Conservation (phyloP, 2,113 vertebrate genomes). For the Sylvilagus bachmani region DNA sequence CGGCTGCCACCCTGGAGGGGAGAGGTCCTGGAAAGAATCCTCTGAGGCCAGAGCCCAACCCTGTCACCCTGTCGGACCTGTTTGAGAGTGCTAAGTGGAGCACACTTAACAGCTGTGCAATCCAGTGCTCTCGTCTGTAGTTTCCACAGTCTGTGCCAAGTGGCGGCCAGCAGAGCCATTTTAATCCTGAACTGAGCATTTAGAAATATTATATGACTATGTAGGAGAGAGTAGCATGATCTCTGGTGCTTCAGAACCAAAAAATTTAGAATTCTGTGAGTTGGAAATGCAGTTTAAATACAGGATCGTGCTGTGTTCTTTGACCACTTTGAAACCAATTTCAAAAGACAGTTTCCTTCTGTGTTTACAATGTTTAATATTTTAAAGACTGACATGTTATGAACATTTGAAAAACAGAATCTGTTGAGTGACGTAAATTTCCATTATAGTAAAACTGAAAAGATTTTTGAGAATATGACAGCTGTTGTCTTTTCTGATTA, state of each 20-base stretch:
- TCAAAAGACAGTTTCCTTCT: constrained; percentile 52
- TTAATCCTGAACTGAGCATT: constrained; percentile 55
- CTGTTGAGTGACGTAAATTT: constrained; percentile 57
- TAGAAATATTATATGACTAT: constrained; percentile 53
- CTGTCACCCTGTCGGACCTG: constrained; percentile 1
- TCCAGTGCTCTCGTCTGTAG: neutral
- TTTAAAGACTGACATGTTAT: constrained; percentile 56
- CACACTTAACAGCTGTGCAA: constrained; percentile 56
- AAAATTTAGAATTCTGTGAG: constrained; percentile 28
- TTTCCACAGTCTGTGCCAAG: constrained; percentile 67
- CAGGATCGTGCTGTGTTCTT: constrained; percentile 2
- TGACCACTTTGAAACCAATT: constrained; percentile 50
- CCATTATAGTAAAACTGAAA: constrained; percentile 63
- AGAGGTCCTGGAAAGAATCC: constrained; percentile 49
- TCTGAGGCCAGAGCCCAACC: neutral
- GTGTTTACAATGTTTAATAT: constrained; percentile 49
- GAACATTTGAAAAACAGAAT: constrained; percentile 66
- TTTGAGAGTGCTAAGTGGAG: constrained; percentile 34
- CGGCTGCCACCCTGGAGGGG: neutral
- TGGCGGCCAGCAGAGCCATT: constrained; percentile 7
- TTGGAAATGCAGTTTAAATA: constrained; percentile 56
- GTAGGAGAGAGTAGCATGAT: neutral
- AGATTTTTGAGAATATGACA: constrained; percentile 59
- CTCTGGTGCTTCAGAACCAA: constrained; percentile 9
- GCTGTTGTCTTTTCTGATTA: constrained; percentile 61